A percentile compares a stretch with the other conserved stretches of the same genome.
Conservation (phyloP, 2,797 vertebrate genomes). For the Ibycter americanus region DNA sequence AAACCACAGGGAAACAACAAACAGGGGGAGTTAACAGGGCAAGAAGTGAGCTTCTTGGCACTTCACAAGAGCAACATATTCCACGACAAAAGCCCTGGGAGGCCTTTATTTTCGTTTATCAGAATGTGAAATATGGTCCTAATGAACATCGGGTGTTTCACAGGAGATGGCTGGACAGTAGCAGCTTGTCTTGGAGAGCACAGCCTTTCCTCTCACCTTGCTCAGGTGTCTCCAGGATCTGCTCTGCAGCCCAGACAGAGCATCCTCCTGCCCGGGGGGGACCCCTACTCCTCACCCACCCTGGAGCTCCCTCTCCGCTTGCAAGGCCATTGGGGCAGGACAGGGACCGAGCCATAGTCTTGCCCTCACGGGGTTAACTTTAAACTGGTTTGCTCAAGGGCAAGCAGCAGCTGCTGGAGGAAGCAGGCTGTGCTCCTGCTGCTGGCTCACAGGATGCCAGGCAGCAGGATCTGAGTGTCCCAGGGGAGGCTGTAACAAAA, state of each 20-base stretch:
- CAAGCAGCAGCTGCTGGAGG: neutral
- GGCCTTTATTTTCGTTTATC: neutral
- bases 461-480: neutral
- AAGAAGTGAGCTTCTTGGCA: neutral
- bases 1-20: neutral
- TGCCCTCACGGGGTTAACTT: neutral
- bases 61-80: neutral
- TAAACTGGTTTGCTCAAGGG: neutral
- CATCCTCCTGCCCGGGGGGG: neutral
- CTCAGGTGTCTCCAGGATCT: neutral
- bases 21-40: neutral
- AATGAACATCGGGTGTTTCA: neutral
- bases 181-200: neutral
- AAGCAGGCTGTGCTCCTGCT: neutral
- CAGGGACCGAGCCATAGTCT: neutral
- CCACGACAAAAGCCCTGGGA: neutral
- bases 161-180: neutral
- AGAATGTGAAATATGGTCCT: neutral
- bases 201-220: neutral
- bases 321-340: neutral
- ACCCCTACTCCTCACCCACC: fast-evolving
- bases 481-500: neutral
- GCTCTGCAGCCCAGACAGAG: fast-evolving
- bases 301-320: neutral
- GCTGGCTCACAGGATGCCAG: neutral